These are phyloP conservation scores for Drosophila maculinotata DNA, from an alignment of 2,888 invertebrate genomes.

Conservation along the genomic window DNA sequence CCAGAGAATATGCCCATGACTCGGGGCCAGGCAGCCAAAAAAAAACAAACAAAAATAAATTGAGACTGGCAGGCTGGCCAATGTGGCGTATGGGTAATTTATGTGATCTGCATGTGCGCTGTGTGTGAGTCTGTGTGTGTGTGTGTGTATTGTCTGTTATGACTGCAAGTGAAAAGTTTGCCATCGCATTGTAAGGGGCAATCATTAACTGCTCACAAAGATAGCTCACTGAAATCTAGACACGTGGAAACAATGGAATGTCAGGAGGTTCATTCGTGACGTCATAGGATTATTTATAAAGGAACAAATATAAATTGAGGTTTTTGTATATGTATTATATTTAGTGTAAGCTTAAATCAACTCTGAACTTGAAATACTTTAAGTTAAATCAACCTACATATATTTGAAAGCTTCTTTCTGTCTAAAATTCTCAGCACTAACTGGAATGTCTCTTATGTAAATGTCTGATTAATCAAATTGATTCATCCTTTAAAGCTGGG, in stretches of 20 bases:
- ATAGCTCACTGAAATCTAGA: slow-evolving; percentile 42
- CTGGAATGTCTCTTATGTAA: not conserved
- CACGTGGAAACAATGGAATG: slow-evolving; percentile 28
- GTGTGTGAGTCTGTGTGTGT: slow-evolving; percentile 1
- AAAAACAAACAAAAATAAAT: slow-evolving; percentile 21
- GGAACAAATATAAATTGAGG: no score
- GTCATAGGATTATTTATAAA: not conserved
- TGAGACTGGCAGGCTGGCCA: slow-evolving; percentile 54
- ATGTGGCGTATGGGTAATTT: slow-evolving; percentile 78
- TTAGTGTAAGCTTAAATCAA: no score
- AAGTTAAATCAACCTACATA: no score
- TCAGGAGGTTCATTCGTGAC: not conserved
- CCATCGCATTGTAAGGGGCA: slow-evolving; percentile 27
- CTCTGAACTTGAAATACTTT: no score
- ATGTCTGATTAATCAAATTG: not conserved
- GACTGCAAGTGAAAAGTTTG: slow-evolving; percentile 66
- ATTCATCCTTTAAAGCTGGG: not conserved
- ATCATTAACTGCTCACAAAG: slow-evolving; percentile 53
- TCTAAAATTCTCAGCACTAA: not conserved
- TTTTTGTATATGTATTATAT: no score
- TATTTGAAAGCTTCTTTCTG: no score
- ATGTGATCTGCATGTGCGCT: slow-evolving; percentile 48
- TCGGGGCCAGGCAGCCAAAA: slow-evolving; percentile 7
- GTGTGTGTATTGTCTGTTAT: slow-evolving; percentile 8
- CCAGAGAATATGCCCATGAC: slow-evolving; percentile 51